Base-by-base conservation (phyloP, 2,113 vertebrate genomes). In the Rhabdomys dilectus region DNA sequence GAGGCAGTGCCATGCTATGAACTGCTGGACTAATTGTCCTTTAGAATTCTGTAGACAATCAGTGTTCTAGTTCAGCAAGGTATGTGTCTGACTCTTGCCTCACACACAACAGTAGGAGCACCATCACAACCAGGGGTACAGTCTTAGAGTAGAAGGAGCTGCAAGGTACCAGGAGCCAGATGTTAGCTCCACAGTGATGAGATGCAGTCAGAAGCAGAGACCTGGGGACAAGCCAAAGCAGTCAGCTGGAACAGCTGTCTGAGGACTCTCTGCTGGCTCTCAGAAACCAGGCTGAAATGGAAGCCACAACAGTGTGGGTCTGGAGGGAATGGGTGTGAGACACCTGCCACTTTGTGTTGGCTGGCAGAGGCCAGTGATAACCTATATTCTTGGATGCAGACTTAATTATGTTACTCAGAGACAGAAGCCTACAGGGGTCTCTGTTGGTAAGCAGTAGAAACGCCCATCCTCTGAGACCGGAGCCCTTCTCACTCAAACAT, bases 351-450 rank as follows among this genome's bases (percentile, higher is more conserved):
- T 16, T 13, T 29, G 66, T 17, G 24, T 3, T 19, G 34, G 3
- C 62, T 92, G 42, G 13, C 4, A 7, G 4, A 29, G 34, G 64
- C 58, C 26, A 45, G 45, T 66, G 34, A 26, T 12, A 7, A 85
- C 42, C 45, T 68, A 21, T 36, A 4, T 29, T 48, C n/a, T 45
- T 8, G 1, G 26, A 56, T 17, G 1, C 1, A 31, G 24, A 45
- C 39, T 82, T 93, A 73, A 76, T 62, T 48, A 85, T 29, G 36
- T 31, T 48, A 77, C 24, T 62, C 85, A 73, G 24, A 94, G 51
- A 70, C 34, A 62, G 91, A 91, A 91, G 80, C 13, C 56, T 29
- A 42, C 0, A 1, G 58, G 36, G 19, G 39, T 89, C 58, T 86
- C 78, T 42, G 16, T 84, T 22, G 16, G 24, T 82, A 78, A 87